Conservation (phyloP, 2,888 invertebrate genomes). For the Mythimna albipuncta region DNA sequence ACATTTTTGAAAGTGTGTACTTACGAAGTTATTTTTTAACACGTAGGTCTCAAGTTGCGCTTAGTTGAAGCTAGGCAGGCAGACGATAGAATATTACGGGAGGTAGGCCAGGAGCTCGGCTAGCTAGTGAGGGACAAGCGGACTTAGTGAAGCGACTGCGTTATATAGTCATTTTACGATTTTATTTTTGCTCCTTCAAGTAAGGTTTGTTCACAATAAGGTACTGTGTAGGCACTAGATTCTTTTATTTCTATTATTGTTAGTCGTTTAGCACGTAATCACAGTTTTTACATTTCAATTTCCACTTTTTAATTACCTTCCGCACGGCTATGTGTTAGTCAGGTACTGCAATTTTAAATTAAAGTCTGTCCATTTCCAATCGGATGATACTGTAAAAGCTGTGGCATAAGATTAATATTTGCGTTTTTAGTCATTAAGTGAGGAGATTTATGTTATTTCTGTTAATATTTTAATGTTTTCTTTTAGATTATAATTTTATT, state of each 20-base stretch:
- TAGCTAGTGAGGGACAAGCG: slow-evolving; percentile 87
- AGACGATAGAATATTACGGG: slow-evolving; percentile 83
- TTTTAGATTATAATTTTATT: slow-evolving; percentile 69
- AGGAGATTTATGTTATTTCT: slow-evolving; percentile 71
- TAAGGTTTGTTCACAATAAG: slow-evolving; percentile 84
- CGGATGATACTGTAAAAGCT: slow-evolving; percentile 79
- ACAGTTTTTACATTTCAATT: slow-evolving; percentile 85
- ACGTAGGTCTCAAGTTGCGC: slow-evolving; percentile 89
- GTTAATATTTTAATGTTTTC: slow-evolving; percentile 62
- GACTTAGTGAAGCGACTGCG: slow-evolving; percentile 82
- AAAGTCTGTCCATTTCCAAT: slow-evolving; percentile 49
- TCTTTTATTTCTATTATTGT: slow-evolving; percentile 73
- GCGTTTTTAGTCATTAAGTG: slow-evolving; percentile 78
- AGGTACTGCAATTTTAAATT: slow-evolving; percentile 60
- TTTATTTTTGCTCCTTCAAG: slow-evolving; percentile 74
- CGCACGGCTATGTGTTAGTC: slow-evolving; percentile 67
- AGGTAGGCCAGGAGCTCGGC: slow-evolving; percentile 84
- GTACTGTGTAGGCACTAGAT: slow-evolving; percentile 84
- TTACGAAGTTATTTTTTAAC: slow-evolving; percentile 84
- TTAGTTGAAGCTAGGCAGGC: slow-evolving; percentile 90
- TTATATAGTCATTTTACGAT: slow-evolving; percentile 75
- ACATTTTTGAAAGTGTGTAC: slow-evolving; percentile 66
- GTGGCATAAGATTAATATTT: slow-evolving; percentile 76
- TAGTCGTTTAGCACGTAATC: slow-evolving; percentile 80
- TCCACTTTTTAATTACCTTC: slow-evolving; percentile 65